These are phyloP conservation scores for Chelidonichthys spinosus DNA, from an alignment of 2,797 vertebrate species.

Conservation along the genomic window DNA sequence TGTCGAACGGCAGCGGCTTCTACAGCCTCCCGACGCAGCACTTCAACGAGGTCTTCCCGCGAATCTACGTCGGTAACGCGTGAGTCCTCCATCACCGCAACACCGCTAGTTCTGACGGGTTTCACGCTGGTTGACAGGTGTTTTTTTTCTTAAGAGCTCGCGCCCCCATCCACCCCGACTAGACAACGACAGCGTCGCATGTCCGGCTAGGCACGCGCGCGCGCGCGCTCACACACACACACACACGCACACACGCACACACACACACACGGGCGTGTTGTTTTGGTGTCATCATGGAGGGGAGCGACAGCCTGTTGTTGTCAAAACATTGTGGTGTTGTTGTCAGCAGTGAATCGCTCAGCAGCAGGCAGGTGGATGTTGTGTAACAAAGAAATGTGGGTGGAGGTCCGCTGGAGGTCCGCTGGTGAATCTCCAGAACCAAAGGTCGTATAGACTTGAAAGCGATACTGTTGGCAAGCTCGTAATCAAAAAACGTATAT, in stretches of 20 bases:
- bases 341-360: neutral
- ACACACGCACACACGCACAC: conserved; percentile 31
- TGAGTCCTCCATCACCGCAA: conserved; percentile 81
- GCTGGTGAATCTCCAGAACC: too few species aligned
- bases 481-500: too few species aligned
- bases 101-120: too few species aligned
- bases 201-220: conserved; percentile 10
- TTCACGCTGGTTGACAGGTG: too few species aligned
- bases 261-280: conserved; percentile 22
- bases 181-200: conserved; percentile 60
- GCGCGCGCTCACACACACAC: conserved; percentile 14
- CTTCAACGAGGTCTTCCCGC: conserved; percentile 95
- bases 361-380: conserved; percentile 24
- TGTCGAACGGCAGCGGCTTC: conserved; percentile 91
- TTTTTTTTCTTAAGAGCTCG: neutral
- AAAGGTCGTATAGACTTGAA: too few species aligned
- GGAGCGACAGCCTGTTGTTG: conserved; percentile 70
- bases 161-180: conserved; percentile 20
- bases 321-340: conserved; percentile 33
- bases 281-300: conserved; percentile 22
- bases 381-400: conserved; percentile 1
- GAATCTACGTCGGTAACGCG: conserved; percentile 97
- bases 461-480: too few species aligned
- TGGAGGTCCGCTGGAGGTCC: neutral
- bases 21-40: conserved; percentile 96